phyloP scores from a whole-genome alignment of 2,113 vertebrate species.

The Pelodiscus sinensis region DNA sequence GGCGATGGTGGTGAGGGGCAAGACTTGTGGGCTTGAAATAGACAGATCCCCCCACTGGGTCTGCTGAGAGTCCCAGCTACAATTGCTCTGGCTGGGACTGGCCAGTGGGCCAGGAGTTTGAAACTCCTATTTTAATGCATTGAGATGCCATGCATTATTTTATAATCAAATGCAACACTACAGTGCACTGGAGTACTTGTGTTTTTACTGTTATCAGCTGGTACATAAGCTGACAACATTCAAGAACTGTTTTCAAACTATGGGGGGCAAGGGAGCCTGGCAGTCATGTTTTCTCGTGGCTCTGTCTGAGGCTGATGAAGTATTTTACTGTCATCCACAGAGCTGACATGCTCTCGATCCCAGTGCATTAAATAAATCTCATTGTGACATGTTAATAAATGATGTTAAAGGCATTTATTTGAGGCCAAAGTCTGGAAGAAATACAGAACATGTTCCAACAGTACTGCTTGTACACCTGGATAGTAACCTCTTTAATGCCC shows the following conservation, averaged over 20 bases:
- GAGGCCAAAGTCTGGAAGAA: constrained; percentile 55
- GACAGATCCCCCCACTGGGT: no score
- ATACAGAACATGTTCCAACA: constrained; percentile 50
- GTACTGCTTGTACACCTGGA: constrained; percentile 72
- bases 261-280: constrained; percentile 3
- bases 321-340: constrained; percentile 45
- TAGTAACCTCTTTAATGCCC: constrained; percentile 73
- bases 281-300: constrained; percentile 13
- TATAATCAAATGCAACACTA: constrained; percentile 60
- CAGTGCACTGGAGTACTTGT: constrained; percentile 6
- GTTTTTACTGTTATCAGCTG: constrained; percentile 16
- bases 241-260: constrained; percentile 31
- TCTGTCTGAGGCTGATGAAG: constrained; percentile 34
- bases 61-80: no score
- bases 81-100: no score
- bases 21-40: no score
- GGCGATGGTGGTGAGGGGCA: no score
- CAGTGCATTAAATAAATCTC: constrained; percentile 66
- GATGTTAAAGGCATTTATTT: constrained; percentile 52
- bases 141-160: constrained; percentile 60
- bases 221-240: not conserved
- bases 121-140: not conserved
- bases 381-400: constrained; percentile 67
- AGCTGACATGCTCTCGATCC: constrained; percentile 47
- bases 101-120: no score